Conservation (phyloP, 2,888 invertebrate species). For the Epinotia ramella region DNA sequence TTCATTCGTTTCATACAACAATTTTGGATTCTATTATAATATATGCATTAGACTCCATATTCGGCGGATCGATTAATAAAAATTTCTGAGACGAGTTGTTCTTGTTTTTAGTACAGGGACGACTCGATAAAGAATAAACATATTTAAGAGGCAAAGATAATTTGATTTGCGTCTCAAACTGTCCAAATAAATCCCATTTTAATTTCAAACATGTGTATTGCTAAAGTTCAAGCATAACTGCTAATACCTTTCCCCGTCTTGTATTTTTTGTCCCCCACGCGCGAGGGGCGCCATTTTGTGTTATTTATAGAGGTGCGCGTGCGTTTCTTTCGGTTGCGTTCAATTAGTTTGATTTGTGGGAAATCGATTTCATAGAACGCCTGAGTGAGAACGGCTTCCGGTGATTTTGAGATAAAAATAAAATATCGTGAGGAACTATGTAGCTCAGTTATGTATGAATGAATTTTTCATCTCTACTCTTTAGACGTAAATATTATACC, state of each 20-base stretch:
- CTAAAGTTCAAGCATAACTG: constrained; percentile 57
- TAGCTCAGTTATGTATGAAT: neutral
- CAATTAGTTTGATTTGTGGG: constrained; percentile 79
- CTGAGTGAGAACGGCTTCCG: constrained; percentile 43
- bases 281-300: constrained; percentile 67
- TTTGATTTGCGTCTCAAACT: neutral
- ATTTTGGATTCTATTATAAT: too few species aligned
- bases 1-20: too few species aligned
- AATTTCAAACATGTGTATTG: constrained; percentile 47
- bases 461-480: too few species aligned
- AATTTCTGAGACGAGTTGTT: neutral
- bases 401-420: constrained; percentile 29
- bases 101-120: neutral
- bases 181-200: constrained; percentile 21
- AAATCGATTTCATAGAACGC: constrained; percentile 66
- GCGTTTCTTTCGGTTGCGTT: constrained; percentile 61
- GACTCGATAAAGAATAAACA: neutral
- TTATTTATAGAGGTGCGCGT: constrained; percentile 72
- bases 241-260: constrained; percentile 57
- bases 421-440: constrained; percentile 6
- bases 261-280: constrained; percentile 61
- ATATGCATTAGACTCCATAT: too few species aligned
- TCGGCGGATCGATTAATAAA: too few species aligned
- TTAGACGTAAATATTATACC: too few species aligned
- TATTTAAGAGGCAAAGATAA: neutral